Evolutionary conservation across 1,140 invertebrate genomes (phyloP).

Genomic region (Euura saliciscinereae): DNA sequence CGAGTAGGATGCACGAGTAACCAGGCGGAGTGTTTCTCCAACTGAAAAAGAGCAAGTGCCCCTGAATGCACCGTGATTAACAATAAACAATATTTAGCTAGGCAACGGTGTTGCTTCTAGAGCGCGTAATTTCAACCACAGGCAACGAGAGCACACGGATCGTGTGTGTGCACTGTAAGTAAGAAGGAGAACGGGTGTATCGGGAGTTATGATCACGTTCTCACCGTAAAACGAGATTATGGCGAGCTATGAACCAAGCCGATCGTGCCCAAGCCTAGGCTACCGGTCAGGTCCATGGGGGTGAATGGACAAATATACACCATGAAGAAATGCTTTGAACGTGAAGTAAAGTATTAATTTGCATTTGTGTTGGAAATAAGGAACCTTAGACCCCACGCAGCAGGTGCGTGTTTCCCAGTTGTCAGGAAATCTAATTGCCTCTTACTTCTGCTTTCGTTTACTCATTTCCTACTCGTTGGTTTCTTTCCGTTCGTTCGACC

Average conservation of each 20-base stretch:
- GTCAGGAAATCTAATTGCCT: too few species aligned
- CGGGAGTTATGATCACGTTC: slow-evolving; percentile 3
- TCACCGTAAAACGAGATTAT: background rate
- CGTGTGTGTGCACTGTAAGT: too few species aligned
- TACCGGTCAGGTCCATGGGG: background rate
- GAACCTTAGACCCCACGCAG: too few species aligned
- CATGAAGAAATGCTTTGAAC: too few species aligned
- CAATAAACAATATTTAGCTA: background rate
- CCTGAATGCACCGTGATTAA: background rate
- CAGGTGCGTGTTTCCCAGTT: too few species aligned
- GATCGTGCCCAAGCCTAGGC: background rate
- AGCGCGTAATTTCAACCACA: background rate
- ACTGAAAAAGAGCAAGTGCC: background rate
- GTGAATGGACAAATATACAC: too few species aligned
- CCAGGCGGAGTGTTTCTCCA: too few species aligned
- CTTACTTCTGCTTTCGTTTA: slow-evolving; percentile 9
- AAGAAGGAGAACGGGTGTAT: background rate
- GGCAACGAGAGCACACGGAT: background rate
- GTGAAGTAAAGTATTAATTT: too few species aligned
- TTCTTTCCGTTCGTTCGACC: slow-evolving; percentile 37
- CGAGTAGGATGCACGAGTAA: too few species aligned
- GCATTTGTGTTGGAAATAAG: too few species aligned
- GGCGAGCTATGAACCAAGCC: too few species aligned
- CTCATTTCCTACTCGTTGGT: slow-evolving; percentile 11
- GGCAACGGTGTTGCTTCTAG: background rate